phyloP scores from a whole-genome alignment of 2,113 vertebrate genomes.

The Aix galericulata region DNA sequence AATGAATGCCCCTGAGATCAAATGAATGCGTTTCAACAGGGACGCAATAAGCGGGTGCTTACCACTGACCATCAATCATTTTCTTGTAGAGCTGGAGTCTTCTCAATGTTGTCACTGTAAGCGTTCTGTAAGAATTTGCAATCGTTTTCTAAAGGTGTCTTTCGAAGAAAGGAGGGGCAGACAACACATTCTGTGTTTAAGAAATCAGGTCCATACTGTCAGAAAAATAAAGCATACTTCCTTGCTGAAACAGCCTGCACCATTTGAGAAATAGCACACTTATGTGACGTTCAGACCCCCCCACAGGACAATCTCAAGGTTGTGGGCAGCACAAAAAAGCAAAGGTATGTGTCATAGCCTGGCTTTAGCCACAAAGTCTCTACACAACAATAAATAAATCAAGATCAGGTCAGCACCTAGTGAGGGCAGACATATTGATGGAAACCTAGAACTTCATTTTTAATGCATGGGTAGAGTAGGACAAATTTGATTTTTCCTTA shows the following conservation, averaged over 20 bases:
- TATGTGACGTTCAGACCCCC: rapidly evolving
- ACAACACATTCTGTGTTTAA: background rate
- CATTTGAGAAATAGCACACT: background rate
- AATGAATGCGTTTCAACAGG: conserved; percentile 3
- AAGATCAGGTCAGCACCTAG: background rate
- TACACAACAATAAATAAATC: background rate
- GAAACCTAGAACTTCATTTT: background rate
- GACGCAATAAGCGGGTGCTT: conserved; percentile 13
- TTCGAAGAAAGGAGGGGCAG: background rate
- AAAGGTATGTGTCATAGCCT: background rate
- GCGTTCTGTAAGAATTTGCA: background rate
- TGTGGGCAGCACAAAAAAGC: rapidly evolving
- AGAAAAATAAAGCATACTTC: background rate
- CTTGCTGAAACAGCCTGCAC: background rate
- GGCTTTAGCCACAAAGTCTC: background rate
- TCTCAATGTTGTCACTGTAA: background rate
- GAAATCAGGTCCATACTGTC: background rate
- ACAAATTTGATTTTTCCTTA: background rate
- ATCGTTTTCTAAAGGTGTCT: background rate
- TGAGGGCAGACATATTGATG: background rate
- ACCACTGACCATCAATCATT: conserved; percentile 30
- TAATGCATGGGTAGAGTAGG: background rate
- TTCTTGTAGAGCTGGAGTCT: conserved; percentile 20
- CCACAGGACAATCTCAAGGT: background rate
- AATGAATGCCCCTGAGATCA: conserved; percentile 31